phyloP scores from a whole-genome alignment of 2,797 vertebrate genomes.

The Falco berigora region DNA sequence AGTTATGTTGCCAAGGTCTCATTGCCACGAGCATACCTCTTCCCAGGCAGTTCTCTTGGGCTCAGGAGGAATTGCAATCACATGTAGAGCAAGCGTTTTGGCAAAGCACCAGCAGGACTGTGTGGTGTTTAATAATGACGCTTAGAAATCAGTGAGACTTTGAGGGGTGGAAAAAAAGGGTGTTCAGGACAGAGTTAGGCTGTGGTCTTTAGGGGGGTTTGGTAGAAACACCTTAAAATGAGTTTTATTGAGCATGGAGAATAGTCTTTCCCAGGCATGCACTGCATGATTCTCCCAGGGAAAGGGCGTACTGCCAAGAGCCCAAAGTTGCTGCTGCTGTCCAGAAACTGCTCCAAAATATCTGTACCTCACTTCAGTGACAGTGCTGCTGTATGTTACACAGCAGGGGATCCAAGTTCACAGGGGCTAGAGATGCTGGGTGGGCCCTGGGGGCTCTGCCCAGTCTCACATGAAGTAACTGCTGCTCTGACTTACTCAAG shows the following conservation, averaged over 20 bases:
- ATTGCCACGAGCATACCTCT: background rate
- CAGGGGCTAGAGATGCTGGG: background rate
- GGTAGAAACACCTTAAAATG: background rate
- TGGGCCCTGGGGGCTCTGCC: background rate
- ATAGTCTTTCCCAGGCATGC: background rate
- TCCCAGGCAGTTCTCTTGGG: background rate
- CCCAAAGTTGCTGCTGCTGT: background rate
- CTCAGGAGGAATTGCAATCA: background rate
- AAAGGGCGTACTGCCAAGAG: background rate
- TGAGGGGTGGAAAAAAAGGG: background rate
- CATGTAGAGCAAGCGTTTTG: background rate
- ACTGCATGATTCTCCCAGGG: background rate
- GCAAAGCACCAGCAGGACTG: background rate
- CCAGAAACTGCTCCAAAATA: background rate
- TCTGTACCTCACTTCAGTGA: background rate
- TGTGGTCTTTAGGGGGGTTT: background rate
- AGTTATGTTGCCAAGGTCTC: background rate
- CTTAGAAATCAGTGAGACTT: background rate
- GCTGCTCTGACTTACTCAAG: background rate
- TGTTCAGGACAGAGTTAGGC: background rate
- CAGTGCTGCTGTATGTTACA: background rate
- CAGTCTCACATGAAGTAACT: background rate
- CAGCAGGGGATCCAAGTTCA: background rate
- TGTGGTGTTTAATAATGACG: background rate
- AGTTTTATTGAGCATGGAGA: background rate